These are phyloP conservation scores for Hypotaenidia okinawae DNA, from an alignment of 2,797 vertebrate genomes.

Conservation along the genomic window DNA sequence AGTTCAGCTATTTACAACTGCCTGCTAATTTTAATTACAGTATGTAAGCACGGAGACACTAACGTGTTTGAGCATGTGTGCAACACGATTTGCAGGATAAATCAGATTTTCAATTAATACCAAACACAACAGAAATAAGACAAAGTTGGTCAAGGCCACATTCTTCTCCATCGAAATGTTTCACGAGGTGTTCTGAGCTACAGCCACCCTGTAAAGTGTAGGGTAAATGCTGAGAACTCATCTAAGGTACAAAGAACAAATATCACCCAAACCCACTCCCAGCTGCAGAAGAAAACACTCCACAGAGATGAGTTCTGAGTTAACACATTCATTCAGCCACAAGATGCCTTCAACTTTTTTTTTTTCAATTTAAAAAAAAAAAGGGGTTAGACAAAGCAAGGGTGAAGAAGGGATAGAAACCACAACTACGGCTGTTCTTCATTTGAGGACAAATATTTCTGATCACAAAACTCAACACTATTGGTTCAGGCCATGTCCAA, in stretches of 20 bases:
- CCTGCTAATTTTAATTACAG: neutral
- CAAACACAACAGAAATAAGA: neutral
- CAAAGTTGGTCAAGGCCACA: fast-evolving
- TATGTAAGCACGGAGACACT: too few species aligned
- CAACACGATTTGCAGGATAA: neutral
- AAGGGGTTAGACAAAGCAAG: neutral
- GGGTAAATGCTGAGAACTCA: neutral
- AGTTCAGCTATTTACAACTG: neutral
- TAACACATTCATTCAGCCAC: neutral
- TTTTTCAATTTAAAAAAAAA: too few species aligned
- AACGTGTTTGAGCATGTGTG: too few species aligned
- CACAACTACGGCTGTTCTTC: neutral
- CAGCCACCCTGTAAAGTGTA: neutral
- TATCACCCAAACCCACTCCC: neutral
- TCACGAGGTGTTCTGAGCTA: neutral
- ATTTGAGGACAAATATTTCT: neutral
- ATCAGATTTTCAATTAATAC: neutral
- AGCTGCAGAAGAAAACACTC: neutral
- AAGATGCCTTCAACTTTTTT: neutral
- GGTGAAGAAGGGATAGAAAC: neutral
- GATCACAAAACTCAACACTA: neutral
- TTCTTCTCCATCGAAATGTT: neutral
- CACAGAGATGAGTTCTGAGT: neutral
- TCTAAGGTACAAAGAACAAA: neutral
- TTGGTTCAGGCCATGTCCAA: neutral